These are phyloP conservation scores for Acronicta aceris DNA, from an alignment of 2,888 invertebrate genomes.

Conservation along the genomic window DNA sequence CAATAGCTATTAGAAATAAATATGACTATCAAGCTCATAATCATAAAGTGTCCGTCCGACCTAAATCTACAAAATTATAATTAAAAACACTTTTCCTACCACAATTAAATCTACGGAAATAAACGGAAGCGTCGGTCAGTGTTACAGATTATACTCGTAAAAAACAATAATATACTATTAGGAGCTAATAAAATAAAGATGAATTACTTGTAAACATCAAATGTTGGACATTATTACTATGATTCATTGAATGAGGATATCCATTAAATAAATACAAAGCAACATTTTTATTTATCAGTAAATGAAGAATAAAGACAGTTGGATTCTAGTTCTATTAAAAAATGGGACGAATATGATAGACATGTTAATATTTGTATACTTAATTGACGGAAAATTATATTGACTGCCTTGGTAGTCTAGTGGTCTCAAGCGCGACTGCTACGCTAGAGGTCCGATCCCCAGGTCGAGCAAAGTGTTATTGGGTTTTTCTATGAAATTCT, in stretches of 20 bases:
- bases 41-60: constrained; percentile 14
- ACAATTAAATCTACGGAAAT: background rate
- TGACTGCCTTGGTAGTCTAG: no score
- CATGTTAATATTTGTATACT: no score
- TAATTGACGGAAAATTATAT: constrained; percentile 19
- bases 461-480: no score
- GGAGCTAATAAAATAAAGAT: constrained; percentile 31
- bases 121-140: constrained; percentile 25
- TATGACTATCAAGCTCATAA: constrained; percentile 23
- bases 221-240: constrained; percentile 14
- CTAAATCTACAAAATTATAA: constrained; percentile 29
- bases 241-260: constrained; percentile 9
- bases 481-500: no score
- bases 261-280: constrained; percentile 6
- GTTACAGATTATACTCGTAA: constrained; percentile 19
- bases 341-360: constrained; percentile 4
- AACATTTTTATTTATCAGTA: constrained; percentile 16
- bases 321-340: constrained; percentile 7
- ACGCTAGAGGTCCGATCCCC: no score
- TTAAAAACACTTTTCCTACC: background rate
- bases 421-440: no score
- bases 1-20: constrained; percentile 14
- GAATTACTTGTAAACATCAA: constrained; percentile 22
- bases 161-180: constrained; percentile 18
- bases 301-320: constrained; percentile 2